These are phyloP conservation scores for Charaxes varanes DNA, from an alignment of 1,140 invertebrate species.

Conservation along the genomic window DNA sequence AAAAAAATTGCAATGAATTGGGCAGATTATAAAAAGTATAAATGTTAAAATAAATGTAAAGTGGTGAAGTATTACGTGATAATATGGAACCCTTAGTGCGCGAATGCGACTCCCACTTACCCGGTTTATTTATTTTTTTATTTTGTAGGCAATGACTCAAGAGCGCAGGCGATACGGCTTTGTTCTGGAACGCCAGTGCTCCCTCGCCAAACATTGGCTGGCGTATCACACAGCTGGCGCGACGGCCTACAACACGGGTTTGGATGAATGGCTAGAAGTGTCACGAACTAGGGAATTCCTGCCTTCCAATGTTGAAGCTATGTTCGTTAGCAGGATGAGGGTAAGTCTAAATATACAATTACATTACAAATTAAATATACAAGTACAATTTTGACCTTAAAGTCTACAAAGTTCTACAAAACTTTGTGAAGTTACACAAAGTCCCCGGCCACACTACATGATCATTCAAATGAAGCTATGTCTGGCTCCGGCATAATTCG, in stretches of 20 bases:
- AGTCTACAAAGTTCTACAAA: too few relatives aligned
- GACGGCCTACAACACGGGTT: slow-evolving; percentile 83
- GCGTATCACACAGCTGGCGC: slow-evolving; percentile 89
- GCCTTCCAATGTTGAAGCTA: slow-evolving; percentile 86
- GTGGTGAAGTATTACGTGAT: too few relatives aligned
- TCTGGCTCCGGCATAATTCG: too few relatives aligned
- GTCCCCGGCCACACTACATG: too few relatives aligned
- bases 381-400: too few relatives aligned
- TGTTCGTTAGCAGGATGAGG: slow-evolving; percentile 84
- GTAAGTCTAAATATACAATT: slow-evolving; percentile 34
- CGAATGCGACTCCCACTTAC: background rate
- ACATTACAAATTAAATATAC: too few relatives aligned
- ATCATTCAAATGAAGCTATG: too few relatives aligned
- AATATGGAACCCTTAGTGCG: background rate
- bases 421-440: too few relatives aligned
- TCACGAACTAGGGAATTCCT: slow-evolving; percentile 89
- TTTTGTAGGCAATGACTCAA: slow-evolving; percentile 90
- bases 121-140: slow-evolving; percentile 1
- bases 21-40: too few relatives aligned
- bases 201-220: slow-evolving; percentile 92
- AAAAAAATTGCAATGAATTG: too few relatives aligned
- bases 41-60: too few relatives aligned
- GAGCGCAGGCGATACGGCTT: slow-evolving; percentile 94
- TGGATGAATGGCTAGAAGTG: slow-evolving; percentile 92
- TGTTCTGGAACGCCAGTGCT: slow-evolving; percentile 92